Evolutionary conservation across 2,888 invertebrate species (phyloP), one percentile per base, ranked within the genome.

Genomic region (Phanerotoma sp.): DNA sequence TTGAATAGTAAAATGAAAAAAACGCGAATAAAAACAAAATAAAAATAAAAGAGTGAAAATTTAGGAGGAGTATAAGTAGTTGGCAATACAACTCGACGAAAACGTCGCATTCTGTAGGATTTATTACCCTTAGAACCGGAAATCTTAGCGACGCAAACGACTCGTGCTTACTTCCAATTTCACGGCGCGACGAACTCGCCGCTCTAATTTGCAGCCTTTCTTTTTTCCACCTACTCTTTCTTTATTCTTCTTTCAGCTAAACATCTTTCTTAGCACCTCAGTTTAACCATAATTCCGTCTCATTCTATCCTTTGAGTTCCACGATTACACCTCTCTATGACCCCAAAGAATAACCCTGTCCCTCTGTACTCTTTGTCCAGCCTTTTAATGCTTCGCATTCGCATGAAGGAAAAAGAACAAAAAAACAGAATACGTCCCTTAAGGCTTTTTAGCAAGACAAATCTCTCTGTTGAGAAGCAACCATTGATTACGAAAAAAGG

Each of bases 161-260:
- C 46, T 50, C 45, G 46, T 55, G 54, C 46, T 55, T 51, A 55
- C 54, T 56, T 61, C 48, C 64, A 62, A 65, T 67, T 66, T 67
- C 65, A 66, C 62, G 66, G 62, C 61, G 44, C 54, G 64, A 48
- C 61, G 61, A 53, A 55, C 57, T 65, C 62, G 52, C 54, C 58
- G 64, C 62, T 65, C 64, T 61, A 62, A 60, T 62, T 62, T 61
- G 56, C 57, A 53, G 54, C 56, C 55, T 51, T 58, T 55, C 47
- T 58, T 57, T 47, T 42, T 53, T 52, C 35, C 25, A 51, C 50
- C 15, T 40, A n/a, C n/a, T n/a, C n/a, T n/a, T n/a, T n/a, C n/a
- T n/a, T n/a, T n/a, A n/a, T n/a, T n/a, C n/a, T 37, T 54, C 30
- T 47, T 35, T 50, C 20, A 28, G 20, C 21, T 33, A 18, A 5